Percentiles rank a stretch among this genome's conserved stretches.
These are phyloP conservation scores for Zeus faber DNA, from an alignment of 2,113 vertebrate species.

Conservation along the genomic window DNA sequence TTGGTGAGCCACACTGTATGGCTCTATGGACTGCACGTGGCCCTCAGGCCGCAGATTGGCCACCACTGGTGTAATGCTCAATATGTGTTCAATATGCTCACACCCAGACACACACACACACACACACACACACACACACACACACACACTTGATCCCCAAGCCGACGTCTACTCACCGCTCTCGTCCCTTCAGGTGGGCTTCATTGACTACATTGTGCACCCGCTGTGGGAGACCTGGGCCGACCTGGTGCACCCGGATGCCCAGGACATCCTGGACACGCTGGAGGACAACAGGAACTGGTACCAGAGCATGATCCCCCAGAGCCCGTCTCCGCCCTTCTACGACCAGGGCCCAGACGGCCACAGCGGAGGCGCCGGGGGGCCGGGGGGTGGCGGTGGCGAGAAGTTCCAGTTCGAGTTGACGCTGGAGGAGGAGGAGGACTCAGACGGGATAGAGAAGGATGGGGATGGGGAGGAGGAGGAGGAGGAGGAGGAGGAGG, in stretches of 20 bases:
- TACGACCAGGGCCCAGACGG: slow-evolving; percentile 87
- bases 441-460: slow-evolving; percentile 89
- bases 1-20: no score
- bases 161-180: background rate
- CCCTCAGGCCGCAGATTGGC: no score
- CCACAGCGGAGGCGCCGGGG: slow-evolving; percentile 75
- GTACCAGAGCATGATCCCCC: slow-evolving; percentile 99
- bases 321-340: slow-evolving; percentile 94
- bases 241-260: slow-evolving; percentile 95
- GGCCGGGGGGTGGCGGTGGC: slow-evolving; percentile 79
- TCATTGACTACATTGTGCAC: slow-evolving; percentile 98
- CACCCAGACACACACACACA: background rate
- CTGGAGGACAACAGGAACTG: slow-evolving; percentile 99
- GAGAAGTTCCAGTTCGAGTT: slow-evolving; percentile 98
- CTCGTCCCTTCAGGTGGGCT: slow-evolving; percentile 82
- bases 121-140: background rate
- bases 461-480: slow-evolving; percentile 84
- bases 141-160: background rate
- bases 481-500: slow-evolving; percentile 74
- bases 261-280: slow-evolving; percentile 97
- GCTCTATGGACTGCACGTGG: no score
- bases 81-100: background rate
- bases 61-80: no score
- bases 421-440: slow-evolving; percentile 94
- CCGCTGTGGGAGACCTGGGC: slow-evolving; percentile 99